These are phyloP conservation scores for Mirza zaza DNA, from an alignment of 2,113 vertebrate genomes.

Conservation along the genomic window DNA sequence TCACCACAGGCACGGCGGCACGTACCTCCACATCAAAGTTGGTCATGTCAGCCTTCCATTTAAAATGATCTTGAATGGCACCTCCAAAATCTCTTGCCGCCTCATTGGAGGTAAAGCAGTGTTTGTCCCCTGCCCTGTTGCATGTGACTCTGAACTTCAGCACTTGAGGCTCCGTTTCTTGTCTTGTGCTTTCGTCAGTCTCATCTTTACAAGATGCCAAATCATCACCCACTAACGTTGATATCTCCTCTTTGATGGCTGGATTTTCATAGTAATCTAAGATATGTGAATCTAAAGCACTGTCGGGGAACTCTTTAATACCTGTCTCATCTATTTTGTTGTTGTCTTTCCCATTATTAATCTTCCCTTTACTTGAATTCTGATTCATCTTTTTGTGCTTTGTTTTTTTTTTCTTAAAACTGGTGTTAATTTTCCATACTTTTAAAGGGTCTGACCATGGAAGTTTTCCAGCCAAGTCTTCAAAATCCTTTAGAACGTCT, in stretches of 20 bases:
- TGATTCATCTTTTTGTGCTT: constrained; percentile 84
- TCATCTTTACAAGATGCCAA: constrained; percentile 27
- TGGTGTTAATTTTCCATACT: constrained; percentile 94
- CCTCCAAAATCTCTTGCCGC: constrained; percentile 97
- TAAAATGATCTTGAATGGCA: constrained; percentile 95
- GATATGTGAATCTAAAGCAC: constrained; percentile 20
- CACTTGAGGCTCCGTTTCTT: constrained; percentile 70
- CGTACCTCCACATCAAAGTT: constrained; percentile 98
- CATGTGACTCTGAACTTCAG: constrained; percentile 95
- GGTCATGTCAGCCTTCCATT: constrained; percentile 99
- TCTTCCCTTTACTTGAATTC: constrained; percentile 74
- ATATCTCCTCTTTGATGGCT: constrained; percentile 37
- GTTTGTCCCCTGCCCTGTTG: constrained; percentile 95
- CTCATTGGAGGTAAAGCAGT: constrained; percentile 96
- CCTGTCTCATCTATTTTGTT: constrained; percentile 51
- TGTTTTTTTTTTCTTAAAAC: constrained; percentile 93
- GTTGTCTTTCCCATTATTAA: constrained; percentile 54
- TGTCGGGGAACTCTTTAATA: neutral
- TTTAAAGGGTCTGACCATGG: constrained; percentile 90
- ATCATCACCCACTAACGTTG: constrained; percentile 49
- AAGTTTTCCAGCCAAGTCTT: constrained; percentile 91
- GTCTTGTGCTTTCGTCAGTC: constrained; percentile 7
- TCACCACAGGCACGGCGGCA: constrained; percentile 56
- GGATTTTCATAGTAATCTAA: constrained; percentile 55
- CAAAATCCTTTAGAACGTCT: constrained; percentile 91